Conservation (phyloP, 2,797 vertebrate genomes). For the Heliangelus exortis region DNA sequence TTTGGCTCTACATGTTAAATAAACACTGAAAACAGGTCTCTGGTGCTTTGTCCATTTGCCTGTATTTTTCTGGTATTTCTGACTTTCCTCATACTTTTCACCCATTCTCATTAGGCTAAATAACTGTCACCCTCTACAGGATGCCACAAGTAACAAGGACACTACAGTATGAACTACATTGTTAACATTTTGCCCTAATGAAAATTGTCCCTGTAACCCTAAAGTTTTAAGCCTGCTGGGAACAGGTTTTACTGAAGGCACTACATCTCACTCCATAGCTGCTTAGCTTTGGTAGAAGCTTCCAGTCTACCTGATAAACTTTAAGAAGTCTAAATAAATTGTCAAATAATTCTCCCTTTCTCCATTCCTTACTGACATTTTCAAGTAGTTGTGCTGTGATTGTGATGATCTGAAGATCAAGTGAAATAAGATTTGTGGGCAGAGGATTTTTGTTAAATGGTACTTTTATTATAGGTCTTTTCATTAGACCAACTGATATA, state of each 20-base stretch:
- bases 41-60: neutral
- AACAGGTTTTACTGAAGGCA: neutral
- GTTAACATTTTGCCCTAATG: neutral
- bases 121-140: neutral
- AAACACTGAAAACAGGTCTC: neutral
- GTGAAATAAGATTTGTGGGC: constrained; percentile 29
- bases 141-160: neutral
- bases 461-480: neutral
- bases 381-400: neutral
- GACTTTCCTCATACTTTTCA: neutral
- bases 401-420: constrained; percentile 8
- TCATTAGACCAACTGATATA: constrained; percentile 39
- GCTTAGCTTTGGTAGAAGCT: neutral
- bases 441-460: constrained; percentile 39
- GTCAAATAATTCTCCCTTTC: neutral
- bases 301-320: neutral
- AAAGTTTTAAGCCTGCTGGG: neutral
- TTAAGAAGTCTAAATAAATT: neutral
- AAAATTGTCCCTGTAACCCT: neutral
- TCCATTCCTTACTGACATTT: neutral
- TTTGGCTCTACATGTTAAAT: neutral
- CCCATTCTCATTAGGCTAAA: neutral
- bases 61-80: neutral
- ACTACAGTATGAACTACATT: neutral
- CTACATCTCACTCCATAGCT: neutral